These are phyloP conservation scores for Mythimna pallens DNA, from an alignment of 2,888 invertebrate species.

Conservation along the genomic window DNA sequence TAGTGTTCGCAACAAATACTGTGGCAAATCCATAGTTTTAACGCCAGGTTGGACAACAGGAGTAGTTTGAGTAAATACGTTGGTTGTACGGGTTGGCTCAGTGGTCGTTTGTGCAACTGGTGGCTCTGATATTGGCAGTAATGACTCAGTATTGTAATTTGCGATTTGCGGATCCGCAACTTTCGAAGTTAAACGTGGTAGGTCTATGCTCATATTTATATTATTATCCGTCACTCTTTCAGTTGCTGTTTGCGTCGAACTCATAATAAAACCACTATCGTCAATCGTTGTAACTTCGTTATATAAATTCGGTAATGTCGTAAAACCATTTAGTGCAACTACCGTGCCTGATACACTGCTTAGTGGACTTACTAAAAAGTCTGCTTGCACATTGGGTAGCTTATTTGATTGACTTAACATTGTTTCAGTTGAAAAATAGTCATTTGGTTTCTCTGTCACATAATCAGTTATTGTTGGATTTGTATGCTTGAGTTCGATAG, in stretches of 20 bases:
- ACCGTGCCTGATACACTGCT: neutral
- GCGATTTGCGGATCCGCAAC: neutral
- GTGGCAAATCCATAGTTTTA: constrained; percentile 5
- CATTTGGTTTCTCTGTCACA: constrained; percentile 3
- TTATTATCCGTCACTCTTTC: neutral
- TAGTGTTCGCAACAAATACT: neutral
- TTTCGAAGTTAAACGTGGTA: neutral
- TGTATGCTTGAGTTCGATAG: neutral
- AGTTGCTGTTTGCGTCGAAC: constrained; percentile 1
- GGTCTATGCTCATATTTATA: constrained; percentile 1
- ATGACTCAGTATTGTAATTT: neutral
- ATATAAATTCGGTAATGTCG: neutral
- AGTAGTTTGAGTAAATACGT: neutral
- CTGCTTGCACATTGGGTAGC: neutral
- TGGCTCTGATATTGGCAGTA: neutral
- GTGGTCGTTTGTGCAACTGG: neutral
- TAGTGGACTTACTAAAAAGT: neutral
- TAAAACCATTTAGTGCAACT: neutral
- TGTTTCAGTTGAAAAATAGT: neutral
- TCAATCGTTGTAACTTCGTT: neutral
- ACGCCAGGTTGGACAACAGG: neutral
- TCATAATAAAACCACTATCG: constrained; percentile 6
- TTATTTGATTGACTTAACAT: neutral
- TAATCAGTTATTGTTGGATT: neutral
- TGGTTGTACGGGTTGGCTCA: neutral